Evolutionary conservation across 2,113 vertebrate species (phyloP).

Genomic region (Ploceus nigricollis): DNA sequence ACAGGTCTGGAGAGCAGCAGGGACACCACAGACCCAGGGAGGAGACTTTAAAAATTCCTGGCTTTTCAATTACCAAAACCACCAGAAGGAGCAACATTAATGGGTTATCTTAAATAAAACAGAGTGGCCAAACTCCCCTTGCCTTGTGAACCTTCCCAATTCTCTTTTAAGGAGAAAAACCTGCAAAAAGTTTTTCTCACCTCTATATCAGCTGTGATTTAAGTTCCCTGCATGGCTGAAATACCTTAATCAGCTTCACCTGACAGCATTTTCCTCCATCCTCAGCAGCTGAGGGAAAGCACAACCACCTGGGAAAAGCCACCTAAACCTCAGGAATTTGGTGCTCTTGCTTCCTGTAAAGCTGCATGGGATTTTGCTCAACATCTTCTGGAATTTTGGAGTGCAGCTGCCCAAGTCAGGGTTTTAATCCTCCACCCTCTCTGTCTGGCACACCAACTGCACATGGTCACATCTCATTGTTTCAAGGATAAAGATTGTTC

Average conservation of each 20-base stretch:
- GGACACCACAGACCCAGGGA: rapidly evolving
- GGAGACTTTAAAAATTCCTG: neutral
- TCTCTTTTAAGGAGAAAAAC: neutral
- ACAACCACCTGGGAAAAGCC: neutral
- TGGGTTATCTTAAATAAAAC: neutral
- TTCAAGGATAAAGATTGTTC: constrained; percentile 69
- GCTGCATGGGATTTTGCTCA: no score
- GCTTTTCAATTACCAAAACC: neutral
- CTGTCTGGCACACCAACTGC: neutral
- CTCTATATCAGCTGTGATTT: neutral
- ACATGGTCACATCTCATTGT: constrained; percentile 50
- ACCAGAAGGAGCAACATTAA: neutral
- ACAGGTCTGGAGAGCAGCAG: neutral
- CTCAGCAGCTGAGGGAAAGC: neutral
- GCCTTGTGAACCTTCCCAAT: rapidly evolving
- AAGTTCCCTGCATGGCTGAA: neutral
- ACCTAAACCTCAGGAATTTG: neutral
- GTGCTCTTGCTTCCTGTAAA: neutral
- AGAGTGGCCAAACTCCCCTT: neutral
- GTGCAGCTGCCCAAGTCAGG: neutral
- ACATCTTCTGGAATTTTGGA: neutral
- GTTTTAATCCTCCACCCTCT: neutral
- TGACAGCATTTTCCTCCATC: neutral
- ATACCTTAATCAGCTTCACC: neutral
- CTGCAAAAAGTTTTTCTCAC: neutral